Evolutionary conservation across 2,888 invertebrate species (phyloP).

Genomic region (Acrobasis consociella): DNA sequence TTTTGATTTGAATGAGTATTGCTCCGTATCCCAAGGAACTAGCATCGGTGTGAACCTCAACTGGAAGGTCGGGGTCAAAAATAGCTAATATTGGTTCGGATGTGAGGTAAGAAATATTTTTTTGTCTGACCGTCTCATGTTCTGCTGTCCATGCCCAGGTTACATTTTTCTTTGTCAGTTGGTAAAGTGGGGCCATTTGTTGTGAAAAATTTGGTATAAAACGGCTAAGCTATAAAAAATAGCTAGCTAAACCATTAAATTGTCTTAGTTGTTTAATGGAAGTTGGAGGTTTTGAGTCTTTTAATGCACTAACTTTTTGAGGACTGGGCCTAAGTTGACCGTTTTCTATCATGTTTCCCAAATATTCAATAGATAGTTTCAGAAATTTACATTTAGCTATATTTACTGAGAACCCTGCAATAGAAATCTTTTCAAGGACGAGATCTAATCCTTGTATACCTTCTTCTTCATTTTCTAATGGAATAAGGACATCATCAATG

Average conservation of each 20-base stretch:
- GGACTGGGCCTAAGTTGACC: neutral
- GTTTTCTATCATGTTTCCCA: too few relatives aligned
- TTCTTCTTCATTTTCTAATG: neutral
- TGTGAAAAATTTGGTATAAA: neutral
- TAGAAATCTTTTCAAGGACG: neutral
- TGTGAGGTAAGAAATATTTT: neutral
- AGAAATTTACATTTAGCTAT: neutral
- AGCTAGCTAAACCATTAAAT: neutral
- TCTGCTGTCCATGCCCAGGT: neutral
- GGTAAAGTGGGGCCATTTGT: neutral
- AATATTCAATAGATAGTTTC: neutral
- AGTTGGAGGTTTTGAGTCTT: neutral
- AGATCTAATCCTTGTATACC: neutral
- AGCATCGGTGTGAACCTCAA: neutral
- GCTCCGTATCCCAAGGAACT: neutral
- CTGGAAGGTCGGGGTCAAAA: neutral
- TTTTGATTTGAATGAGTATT: neutral
- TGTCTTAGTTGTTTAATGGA: neutral
- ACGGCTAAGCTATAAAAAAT: neutral
- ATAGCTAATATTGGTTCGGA: neutral
- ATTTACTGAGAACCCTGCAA: neutral
- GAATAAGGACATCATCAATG: neutral
- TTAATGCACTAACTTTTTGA: neutral
- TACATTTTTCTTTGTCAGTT: neutral
- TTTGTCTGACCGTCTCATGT: neutral